Evolutionary conservation across 2,113 vertebrate species (phyloP).

Genomic region (Macquaria ambigua): DNA sequence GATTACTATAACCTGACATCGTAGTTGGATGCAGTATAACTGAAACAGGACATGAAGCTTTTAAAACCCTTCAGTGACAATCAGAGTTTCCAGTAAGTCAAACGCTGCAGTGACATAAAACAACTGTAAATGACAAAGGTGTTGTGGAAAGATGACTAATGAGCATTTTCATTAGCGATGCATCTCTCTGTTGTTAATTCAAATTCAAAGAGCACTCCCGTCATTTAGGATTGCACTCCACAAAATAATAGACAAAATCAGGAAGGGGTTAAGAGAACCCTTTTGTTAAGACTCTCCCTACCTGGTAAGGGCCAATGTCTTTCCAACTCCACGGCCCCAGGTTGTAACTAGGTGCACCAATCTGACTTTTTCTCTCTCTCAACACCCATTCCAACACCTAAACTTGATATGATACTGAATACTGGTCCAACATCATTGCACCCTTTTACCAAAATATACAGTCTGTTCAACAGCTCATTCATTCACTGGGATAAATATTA

Average conservation of each 20-base stretch:
- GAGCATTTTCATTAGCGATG: not conserved
- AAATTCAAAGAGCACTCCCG: not conserved
- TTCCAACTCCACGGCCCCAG: not conserved
- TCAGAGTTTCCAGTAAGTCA: not conserved
- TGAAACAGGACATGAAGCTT: not conserved
- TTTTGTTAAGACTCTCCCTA: not conserved
- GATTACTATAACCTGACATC: not conserved
- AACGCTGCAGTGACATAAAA: not conserved
- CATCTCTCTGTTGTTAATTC: not conserved
- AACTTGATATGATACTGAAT: not conserved
- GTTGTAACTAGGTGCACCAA: too few species aligned
- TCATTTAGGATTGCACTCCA: not conserved
- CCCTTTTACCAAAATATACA: not conserved
- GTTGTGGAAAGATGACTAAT: not conserved
- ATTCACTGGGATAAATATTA: not conserved
- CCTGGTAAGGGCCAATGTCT: not conserved
- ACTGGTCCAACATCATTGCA: not conserved
- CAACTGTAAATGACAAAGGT: not conserved
- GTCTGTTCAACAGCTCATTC: not conserved
- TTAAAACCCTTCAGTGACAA: not conserved
- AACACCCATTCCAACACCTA: too few species aligned
- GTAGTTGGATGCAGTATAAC: not conserved
- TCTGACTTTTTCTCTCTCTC: too few species aligned
- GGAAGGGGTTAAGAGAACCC: not conserved
- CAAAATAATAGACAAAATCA: too few species aligned